phyloP scores from a whole-genome alignment of 2,113 vertebrate genomes.

The Thomomys bottae region DNA sequence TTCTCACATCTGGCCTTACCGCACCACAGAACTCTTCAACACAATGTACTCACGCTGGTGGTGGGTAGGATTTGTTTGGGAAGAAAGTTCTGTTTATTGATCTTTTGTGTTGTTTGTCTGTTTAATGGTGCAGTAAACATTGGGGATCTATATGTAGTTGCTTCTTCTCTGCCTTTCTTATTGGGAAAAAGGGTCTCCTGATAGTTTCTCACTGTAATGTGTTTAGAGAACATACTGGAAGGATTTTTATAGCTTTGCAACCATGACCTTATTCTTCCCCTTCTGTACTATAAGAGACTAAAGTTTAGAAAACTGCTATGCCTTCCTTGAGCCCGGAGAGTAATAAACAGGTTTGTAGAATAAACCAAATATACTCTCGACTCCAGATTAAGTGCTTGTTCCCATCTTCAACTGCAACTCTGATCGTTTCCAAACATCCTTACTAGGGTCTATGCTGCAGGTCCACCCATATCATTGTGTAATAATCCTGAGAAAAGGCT shows the following conservation, averaged over 20 bases:
- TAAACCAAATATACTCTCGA: not conserved
- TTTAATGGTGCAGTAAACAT: constrained; percentile 19
- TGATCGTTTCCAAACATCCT: not conserved
- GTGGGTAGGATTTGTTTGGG: not conserved
- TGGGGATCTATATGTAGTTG: not conserved
- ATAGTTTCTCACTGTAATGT: not conserved
- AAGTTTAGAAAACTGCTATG: not conserved
- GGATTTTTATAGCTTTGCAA: not conserved
- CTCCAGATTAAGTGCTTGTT: accelerated
- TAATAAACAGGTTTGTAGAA: not conserved
- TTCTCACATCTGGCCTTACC: constrained; percentile 55
- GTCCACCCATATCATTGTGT: not conserved
- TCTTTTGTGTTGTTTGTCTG: constrained; percentile 16
- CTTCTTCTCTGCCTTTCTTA: not conserved
- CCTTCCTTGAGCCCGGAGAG: not conserved
- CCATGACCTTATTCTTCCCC: not conserved
- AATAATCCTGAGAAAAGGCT: not conserved
- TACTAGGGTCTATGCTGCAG: no score
- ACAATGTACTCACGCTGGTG: not conserved
- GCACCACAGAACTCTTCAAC: not conserved
- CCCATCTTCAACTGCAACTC: not conserved
- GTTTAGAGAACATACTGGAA: not conserved
- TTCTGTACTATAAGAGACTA: not conserved
- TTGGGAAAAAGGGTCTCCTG: not conserved
- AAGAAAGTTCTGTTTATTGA: constrained; percentile 36